These are phyloP conservation scores for Strigamia transsilvanica DNA, from an alignment of 2,888 invertebrate genomes.

Conservation along the genomic window DNA sequence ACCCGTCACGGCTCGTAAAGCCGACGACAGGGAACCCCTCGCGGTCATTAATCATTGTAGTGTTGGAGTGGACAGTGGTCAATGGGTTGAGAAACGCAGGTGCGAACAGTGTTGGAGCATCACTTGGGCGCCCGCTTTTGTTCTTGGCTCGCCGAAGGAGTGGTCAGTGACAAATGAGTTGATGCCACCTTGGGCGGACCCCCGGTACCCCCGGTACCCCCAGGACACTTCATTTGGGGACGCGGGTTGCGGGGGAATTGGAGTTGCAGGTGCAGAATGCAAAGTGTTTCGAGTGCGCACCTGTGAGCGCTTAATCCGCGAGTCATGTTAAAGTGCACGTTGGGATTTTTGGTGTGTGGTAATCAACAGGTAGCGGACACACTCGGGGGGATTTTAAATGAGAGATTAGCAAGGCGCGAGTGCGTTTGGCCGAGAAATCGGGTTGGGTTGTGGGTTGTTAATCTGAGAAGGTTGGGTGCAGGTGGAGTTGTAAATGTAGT, in stretches of 20 bases:
- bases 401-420: too few relatives aligned
- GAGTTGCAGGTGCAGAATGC: not conserved
- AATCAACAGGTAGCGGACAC: not conserved
- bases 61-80: conserved; percentile 8
- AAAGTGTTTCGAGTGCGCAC: not conserved
- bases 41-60: not conserved
- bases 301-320: not conserved
- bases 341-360: not conserved
- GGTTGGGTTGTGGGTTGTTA: too few relatives aligned
- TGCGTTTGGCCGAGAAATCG: too few relatives aligned
- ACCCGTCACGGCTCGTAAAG: not conserved
- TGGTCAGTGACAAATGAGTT: not conserved
- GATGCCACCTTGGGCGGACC: not conserved
- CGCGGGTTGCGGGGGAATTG: too few relatives aligned
- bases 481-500: too few relatives aligned
- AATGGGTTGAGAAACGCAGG: conserved; percentile 8
- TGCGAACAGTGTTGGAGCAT: conserved; percentile 8
- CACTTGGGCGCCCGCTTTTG: not conserved
- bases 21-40: not conserved
- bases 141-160: not conserved
- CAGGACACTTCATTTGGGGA: not conserved
- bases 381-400: too few relatives aligned
- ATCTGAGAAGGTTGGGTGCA: too few relatives aligned
- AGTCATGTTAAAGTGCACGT: not conserved
- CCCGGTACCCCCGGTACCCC: not conserved